phyloP scores from a whole-genome alignment of 1,140 invertebrate species.

The Reticulitermes speratus region DNA sequence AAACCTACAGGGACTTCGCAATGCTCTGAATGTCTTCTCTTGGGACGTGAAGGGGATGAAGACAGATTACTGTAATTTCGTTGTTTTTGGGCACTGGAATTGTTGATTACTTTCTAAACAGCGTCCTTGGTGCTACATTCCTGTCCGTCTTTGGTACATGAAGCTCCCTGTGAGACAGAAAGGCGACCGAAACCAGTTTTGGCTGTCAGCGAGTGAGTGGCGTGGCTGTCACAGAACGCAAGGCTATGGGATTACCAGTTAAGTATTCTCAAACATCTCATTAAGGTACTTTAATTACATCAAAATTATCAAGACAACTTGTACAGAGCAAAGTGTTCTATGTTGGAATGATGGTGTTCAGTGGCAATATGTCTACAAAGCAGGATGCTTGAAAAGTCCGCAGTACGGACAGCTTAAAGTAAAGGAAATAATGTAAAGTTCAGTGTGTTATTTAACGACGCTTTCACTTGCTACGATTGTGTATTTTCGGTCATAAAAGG shows the following conservation, averaged over 20 bases:
- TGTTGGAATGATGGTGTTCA: background rate
- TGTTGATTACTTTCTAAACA: background rate
- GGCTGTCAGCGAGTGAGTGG: background rate
- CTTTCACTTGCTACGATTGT: no score
- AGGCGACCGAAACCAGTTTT: background rate
- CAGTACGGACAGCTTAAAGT: background rate
- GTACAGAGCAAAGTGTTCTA: background rate
- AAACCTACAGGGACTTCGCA: background rate
- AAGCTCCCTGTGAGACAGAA: background rate
- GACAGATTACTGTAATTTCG: background rate
- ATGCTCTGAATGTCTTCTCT: no score
- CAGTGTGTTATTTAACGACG: background rate
- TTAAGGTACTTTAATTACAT: constrained; percentile 5
- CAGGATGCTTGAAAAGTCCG: background rate
- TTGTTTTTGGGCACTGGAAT: background rate
- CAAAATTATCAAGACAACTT: background rate
- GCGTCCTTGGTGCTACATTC: background rate
- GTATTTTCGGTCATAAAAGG: no score
- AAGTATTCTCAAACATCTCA: background rate
- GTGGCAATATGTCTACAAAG: background rate
- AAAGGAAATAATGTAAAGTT: background rate
- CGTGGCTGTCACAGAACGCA: background rate
- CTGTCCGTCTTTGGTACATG: background rate
- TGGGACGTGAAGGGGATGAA: background rate
- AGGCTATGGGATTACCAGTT: background rate